Conservation (phyloP, 2,113 vertebrate species). For the Cyphomyrus discorhynchus region DNA sequence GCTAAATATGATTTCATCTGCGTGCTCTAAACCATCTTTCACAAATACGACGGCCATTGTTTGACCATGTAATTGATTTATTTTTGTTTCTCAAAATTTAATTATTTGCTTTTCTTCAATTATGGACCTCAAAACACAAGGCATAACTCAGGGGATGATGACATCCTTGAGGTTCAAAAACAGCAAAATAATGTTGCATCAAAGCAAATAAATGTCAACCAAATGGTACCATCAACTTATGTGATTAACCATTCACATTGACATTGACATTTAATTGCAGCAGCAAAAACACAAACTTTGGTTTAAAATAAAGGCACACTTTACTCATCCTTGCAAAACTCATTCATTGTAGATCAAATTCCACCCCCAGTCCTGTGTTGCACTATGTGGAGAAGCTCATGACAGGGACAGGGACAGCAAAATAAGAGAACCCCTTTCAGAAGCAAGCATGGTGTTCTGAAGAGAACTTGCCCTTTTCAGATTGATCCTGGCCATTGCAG, state of each 20-base stretch:
- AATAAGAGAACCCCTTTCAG: not conserved
- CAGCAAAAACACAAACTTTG: not conserved
- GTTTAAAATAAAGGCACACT: not conserved
- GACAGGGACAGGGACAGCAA: not conserved
- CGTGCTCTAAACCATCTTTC: slow-evolving; percentile 26
- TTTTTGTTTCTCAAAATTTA: slow-evolving; percentile 34
- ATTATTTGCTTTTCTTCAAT: slow-evolving; percentile 41
- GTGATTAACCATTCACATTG: not conserved
- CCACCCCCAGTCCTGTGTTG: not conserved
- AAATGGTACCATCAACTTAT: not conserved
- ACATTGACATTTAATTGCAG: not conserved
- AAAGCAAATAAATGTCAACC: not conserved
- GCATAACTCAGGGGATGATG: slow-evolving; percentile 18
- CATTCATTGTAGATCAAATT: not conserved
- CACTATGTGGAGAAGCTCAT: not conserved
- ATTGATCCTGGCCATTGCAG: not conserved
- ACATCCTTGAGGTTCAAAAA: slow-evolving; percentile 17
- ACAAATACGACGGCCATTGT: slow-evolving; percentile 25
- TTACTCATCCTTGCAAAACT: not conserved
- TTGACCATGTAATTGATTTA: slow-evolving; percentile 41
- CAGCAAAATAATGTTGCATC: not conserved
- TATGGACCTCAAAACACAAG: not conserved
- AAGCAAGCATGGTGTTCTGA: not conserved
- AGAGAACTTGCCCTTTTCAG: not conserved
- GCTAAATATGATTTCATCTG: slow-evolving; percentile 34